phyloP scores from a whole-genome alignment of 2,888 invertebrate genomes.

The Cheilosia scutellata region DNA sequence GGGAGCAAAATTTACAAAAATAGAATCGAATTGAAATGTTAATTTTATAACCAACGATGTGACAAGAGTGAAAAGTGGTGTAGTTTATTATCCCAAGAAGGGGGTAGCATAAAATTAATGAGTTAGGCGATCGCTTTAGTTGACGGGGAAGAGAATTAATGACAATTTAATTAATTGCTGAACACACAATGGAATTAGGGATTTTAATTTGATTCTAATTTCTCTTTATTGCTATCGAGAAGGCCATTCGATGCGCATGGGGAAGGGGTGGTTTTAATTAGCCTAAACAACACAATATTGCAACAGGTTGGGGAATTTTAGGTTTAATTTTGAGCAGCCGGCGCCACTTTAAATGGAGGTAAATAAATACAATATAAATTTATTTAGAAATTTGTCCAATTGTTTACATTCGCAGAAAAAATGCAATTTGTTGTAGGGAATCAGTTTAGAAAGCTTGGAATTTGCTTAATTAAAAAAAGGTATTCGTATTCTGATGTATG shows the following conservation, averaged over 20 bases:
- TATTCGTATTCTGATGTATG: too few species aligned
- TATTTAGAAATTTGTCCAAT: too few species aligned
- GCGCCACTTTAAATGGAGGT: not conserved
- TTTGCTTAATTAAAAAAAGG: too few species aligned
- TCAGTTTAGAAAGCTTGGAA: too few species aligned
- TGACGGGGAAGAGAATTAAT: slow-evolving; percentile 2
- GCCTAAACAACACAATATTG: not conserved
- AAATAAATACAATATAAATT: too few species aligned
- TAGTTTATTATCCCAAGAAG: slow-evolving; percentile 21
- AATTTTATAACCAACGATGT: slow-evolving; percentile 15
- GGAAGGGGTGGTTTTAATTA: not conserved
- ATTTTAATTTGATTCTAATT: slow-evolving; percentile 32
- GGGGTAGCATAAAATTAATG: slow-evolving; percentile 14
- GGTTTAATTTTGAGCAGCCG: not conserved
- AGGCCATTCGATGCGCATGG: too few species aligned
- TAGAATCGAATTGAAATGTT: slow-evolving; percentile 29
- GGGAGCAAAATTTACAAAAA: slow-evolving; percentile 30
- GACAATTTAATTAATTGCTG: slow-evolving; percentile 53
- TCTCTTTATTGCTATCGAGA: slow-evolving; percentile 2
- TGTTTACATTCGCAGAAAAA: too few species aligned
- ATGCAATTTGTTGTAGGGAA: too few species aligned
- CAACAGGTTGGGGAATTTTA: not conserved
- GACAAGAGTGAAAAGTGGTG: slow-evolving; percentile 40
- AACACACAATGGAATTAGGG: slow-evolving; percentile 22
- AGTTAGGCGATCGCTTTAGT: not conserved